phyloP scores from a whole-genome alignment of 2,113 vertebrate genomes.

The Notarius lentiginosus region DNA sequence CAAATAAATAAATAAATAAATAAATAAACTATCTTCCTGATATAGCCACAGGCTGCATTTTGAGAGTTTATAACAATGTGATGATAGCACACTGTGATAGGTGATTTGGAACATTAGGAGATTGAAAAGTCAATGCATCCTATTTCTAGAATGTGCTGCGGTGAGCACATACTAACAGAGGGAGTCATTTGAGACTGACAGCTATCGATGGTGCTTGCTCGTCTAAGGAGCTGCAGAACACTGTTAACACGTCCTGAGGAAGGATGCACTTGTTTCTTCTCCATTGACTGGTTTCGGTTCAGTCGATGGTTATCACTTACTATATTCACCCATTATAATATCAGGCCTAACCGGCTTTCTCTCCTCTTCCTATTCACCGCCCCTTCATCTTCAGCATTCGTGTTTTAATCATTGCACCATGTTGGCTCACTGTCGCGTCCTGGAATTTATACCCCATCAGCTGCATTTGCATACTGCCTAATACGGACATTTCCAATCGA shows the following conservation, averaged over 20 bases:
- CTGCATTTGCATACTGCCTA: conserved; percentile 76
- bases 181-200: conserved; percentile 64
- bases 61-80: conserved; percentile 46
- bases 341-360: conserved; percentile 39
- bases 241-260: conserved; percentile 46
- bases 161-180: conserved; percentile 60
- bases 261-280: conserved; percentile 57
- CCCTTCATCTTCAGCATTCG: conserved; percentile 56
- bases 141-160: conserved; percentile 58
- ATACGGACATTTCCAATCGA: conserved; percentile 78
- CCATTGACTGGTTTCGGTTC: conserved; percentile 63
- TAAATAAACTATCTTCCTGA: conserved; percentile 58
- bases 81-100: conserved; percentile 43
- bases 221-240: conserved; percentile 37
- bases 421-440: conserved; percentile 69
- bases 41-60: conserved; percentile 52
- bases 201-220: conserved; percentile 62
- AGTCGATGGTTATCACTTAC: conserved; percentile 69
- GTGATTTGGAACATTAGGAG: conserved; percentile 55
- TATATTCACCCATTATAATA: conserved; percentile 64
- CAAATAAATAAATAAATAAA: neutral
- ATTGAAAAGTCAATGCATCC: conserved; percentile 63
- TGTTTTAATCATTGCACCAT: conserved; percentile 73
- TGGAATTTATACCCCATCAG: conserved; percentile 76
- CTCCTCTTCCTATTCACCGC: conserved; percentile 29